Percentiles rank a stretch among this genome's conserved stretches.
Evolutionary conservation across 2,888 invertebrate species (phyloP).

Genomic region (Ormyrus rosae): DNA sequence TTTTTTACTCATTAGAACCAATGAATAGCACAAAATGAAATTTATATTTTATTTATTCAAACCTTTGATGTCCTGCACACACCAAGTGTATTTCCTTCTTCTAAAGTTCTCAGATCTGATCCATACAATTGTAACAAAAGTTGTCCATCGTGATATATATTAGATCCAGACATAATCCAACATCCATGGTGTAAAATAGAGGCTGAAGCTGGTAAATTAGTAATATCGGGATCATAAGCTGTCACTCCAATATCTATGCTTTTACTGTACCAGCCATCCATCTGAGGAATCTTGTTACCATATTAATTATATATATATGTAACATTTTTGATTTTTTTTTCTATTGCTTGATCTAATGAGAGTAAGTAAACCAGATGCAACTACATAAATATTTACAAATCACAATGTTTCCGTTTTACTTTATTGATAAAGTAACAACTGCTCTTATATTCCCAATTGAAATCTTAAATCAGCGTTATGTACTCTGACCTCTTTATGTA

Average conservation of each 20-base stretch:
- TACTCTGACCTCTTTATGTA: neutral
- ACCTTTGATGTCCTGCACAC: conserved; percentile 89
- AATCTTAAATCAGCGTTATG: no score
- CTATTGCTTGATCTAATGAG: neutral
- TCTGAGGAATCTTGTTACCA: conserved; percentile 76
- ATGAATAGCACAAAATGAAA: conserved; percentile 6
- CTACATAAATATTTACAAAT: neutral
- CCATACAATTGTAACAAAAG: conserved; percentile 90
- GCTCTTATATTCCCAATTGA: neutral
- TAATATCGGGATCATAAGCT: conserved; percentile 81
- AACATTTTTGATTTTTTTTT: neutral
- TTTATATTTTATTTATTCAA: conserved; percentile 20
- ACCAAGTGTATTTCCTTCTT: conserved; percentile 89
- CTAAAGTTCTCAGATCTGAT: conserved; percentile 87
- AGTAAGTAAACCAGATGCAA: neutral
- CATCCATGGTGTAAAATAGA: conserved; percentile 87
- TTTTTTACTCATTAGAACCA: neutral
- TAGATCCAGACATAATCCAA: conserved; percentile 94
- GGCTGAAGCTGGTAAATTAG: conserved; percentile 86
- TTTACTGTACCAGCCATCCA: conserved; percentile 85
- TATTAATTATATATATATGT: neutral
- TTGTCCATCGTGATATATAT: conserved; percentile 90
- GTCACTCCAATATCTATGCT: conserved; percentile 87
- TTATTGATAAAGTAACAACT: neutral
- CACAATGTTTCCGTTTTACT: neutral